Evolutionary conservation across 2,113 vertebrate genomes (phyloP), one percentile per base, ranked within the genome.

Genomic region (Sylvicapra grimmia): DNA sequence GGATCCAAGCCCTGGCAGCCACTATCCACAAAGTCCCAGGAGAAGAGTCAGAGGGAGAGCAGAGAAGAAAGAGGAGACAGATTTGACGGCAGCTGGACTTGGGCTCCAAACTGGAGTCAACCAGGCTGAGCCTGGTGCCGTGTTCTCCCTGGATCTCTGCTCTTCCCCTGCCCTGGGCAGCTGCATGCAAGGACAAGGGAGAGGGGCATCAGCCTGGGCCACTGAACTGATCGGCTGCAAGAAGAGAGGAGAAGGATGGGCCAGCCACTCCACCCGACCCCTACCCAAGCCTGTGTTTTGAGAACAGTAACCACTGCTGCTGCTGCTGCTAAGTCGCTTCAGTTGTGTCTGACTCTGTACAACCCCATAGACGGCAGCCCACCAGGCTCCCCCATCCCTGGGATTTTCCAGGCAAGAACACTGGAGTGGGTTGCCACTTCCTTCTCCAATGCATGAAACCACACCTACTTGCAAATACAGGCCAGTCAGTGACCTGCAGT

Each of bases 201-300:
- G 25, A 54, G 14, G 14, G 10, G 49, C 19, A 49, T 53, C 47
- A 21, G 79, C 29, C 33, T 19, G 51, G 18, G 68, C 36, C 65
- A 21, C 13, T 0, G 25, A 63, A 10, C 19, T 1, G 25, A 33
- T 33, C 7, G 19, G 9, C 14, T 3, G 6, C 19, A 19, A 40
- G 90, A 53, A 51, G 12, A 11, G 47, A 33, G 21, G 47, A 33
- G 27, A 79, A 65, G 3, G 29, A 33, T 21, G 7, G 40, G 61
- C 19, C 21, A 36, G n/a, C 6, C n/a, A 33, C 15, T 2, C 1
- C 23, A 47, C 75, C 4, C 0, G 3, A 27, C 13, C 59, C 27
- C 16, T 2, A 10, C 2, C 77, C 47, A 19, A 86, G 54, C 1
- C 63, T 8, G 15, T 31, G 4, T 86, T 63, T 44, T 47, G 47